Conservation (phyloP, 2,797 vertebrate species). For the Sebastes steindachneri region DNA sequence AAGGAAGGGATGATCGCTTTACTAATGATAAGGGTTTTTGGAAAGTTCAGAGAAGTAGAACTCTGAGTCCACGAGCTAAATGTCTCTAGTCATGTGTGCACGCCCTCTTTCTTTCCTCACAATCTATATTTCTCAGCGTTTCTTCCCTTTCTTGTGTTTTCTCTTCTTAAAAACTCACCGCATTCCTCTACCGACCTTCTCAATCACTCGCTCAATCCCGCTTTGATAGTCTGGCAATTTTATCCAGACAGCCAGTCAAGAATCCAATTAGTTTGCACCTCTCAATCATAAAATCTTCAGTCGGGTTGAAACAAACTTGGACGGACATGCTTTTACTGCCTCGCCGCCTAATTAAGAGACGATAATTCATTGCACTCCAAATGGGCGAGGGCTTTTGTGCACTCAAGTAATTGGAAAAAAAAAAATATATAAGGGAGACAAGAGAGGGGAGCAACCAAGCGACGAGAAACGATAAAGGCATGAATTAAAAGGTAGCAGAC, state of each 20-base stretch:
- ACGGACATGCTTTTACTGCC: slow-evolving; percentile 70
- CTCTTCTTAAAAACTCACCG: slow-evolving; percentile 14
- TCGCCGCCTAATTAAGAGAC: slow-evolving; percentile 76
- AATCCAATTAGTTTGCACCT: slow-evolving; percentile 80
- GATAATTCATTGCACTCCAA: slow-evolving; percentile 79
- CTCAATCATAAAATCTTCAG: slow-evolving; percentile 80
- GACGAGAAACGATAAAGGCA: slow-evolving; percentile 66
- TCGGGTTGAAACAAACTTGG: slow-evolving; percentile 77
- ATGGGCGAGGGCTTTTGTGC: slow-evolving; percentile 75
- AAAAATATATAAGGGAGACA: slow-evolving; percentile 57
- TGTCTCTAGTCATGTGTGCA: background rate
- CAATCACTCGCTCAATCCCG: slow-evolving; percentile 50
- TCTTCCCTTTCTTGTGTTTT: slow-evolving; percentile 1
- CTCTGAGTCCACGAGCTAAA: background rate
- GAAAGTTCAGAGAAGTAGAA: slow-evolving; percentile 22
- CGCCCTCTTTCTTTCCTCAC: background rate
- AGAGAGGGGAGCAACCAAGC: slow-evolving; percentile 64
- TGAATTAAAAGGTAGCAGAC: slow-evolving; percentile 67
- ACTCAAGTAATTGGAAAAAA: slow-evolving; percentile 73
- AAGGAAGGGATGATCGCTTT: slow-evolving; percentile 30
- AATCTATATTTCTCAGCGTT: slow-evolving; percentile 5
- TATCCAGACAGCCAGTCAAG: slow-evolving; percentile 62
- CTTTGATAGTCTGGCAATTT: slow-evolving; percentile 60
- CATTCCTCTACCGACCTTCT: slow-evolving; percentile 21
- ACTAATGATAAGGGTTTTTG: slow-evolving; percentile 17